A percentile compares a stretch with the other conserved stretches of the same genome.
phyloP scores from a whole-genome alignment of 2,888 invertebrate species.

The Caenorhabditis plicata region DNA sequence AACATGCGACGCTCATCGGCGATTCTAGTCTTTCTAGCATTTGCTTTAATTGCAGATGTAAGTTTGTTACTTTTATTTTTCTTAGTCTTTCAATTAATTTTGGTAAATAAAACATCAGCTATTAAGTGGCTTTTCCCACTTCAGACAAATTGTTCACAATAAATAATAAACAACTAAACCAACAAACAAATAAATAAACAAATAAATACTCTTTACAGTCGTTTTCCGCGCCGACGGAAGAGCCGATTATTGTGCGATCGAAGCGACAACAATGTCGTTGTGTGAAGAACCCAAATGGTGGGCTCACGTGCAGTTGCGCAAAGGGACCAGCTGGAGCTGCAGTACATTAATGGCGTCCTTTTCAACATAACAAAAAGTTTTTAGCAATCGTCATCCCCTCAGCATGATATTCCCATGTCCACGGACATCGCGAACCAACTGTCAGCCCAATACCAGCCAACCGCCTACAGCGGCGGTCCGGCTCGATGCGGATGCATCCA shows the following conservation, averaged over 20 bases:
- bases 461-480: no score
- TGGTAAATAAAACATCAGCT: no score
- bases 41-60: no score
- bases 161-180: no score
- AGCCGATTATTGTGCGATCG: slow-evolving; percentile 40
- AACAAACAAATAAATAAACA: no score
- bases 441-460: slow-evolving; percentile 23
- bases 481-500: slow-evolving; percentile 53
- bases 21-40: no score
- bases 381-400: neutral
- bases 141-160: no score
- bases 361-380: neutral
- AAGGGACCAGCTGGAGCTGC: slow-evolving; percentile 24
- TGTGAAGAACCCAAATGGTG: slow-evolving; percentile 45
- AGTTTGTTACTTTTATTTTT: no score
- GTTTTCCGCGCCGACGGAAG: slow-evolving; percentile 20
- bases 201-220: slow-evolving; percentile 17
- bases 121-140: no score
- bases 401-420: slow-evolving; percentile 25
- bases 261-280: slow-evolving; percentile 53
- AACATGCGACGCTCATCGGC: no score
- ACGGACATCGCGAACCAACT: slow-evolving; percentile 39
- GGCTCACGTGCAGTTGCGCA: slow-evolving; percentile 41
- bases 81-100: neutral
- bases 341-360: neutral